Base-by-base conservation (phyloP, 2,797 vertebrate genomes). In the Hozukius guyotensis region DNA sequence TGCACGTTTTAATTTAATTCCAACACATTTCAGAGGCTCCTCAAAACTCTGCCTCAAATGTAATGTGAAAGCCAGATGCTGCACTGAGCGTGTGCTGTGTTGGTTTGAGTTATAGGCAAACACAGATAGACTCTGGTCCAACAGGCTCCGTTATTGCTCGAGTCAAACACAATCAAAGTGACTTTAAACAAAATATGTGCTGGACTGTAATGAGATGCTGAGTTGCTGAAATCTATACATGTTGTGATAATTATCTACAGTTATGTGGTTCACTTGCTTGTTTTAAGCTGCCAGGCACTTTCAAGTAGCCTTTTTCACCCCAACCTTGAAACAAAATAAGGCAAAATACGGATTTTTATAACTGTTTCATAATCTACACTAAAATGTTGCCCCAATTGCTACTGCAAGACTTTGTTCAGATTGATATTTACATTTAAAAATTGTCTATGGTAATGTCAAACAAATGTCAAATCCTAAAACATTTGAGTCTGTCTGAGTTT, bases 21-120 rank as follows among this genome's bases (percentile, higher is more conserved):
- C 90, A 94, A 88, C 91, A 93, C 88, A 87, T 96, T 95, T 94
- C 90, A 91, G 91, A 94, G 87, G 88, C 88, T 92, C 83, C 87
- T 94, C 87, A 94, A 92, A 92, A 88, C 78, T 70, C 87, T 60
- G 74, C 85, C 85, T 90, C 86, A 93, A 95, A 95, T 95, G 87
- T 87, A 89, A 95, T 91, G 93, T 94, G 93, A 95, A 95, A 93
- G 92, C 93, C 94, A 95, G 94, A 95, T 95, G 93, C 93, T 86
- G 77, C 83, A 55, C 36, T 42, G 64, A 89, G 86, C 49, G 20
- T 69, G 79, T 80, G 89, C 81, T 75, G 72, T 77, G 87, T 88
- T 90, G 91, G 91, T 91, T 93, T 90, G 88, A 92, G 93, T 95
- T 94, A 87, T 52, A 92, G 79, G 77, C 70, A 82, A 91, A 90